phyloP scores from a whole-genome alignment of 2,797 vertebrate species.

The Alauda arvensis region DNA sequence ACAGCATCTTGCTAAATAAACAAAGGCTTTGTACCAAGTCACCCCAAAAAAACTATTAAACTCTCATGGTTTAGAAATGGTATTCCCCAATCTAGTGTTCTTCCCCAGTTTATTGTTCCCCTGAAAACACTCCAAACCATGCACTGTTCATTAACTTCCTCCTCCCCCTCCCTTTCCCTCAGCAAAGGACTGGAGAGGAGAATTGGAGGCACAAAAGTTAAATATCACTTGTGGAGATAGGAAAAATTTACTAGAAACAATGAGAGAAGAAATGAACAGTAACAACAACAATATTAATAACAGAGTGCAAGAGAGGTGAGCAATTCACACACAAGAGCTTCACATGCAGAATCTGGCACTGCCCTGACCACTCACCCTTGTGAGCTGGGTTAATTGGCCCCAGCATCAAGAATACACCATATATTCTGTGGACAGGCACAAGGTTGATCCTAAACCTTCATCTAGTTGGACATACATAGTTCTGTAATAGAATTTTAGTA shows the following conservation, averaged over 20 bases:
- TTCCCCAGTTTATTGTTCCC: neutral
- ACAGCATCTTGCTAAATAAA: neutral
- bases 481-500: neutral
- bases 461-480: neutral
- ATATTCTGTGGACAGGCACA: neutral
- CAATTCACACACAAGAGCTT: neutral
- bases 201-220: neutral
- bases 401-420: neutral
- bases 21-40: neutral
- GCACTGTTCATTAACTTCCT: rapidly evolving
- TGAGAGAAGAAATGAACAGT: neutral
- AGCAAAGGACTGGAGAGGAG: neutral
- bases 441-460: neutral
- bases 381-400: neutral
- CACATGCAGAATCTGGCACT: neutral
- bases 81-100: neutral
- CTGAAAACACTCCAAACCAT: neutral
- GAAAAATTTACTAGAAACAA: neutral
- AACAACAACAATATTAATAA: neutral
- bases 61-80: neutral
- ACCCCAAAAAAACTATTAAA: neutral
- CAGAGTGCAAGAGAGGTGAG: neutral
- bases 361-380: neutral
- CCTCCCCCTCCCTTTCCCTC: neutral
- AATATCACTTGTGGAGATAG: neutral